Evolutionary conservation across 2,113 vertebrate genomes (phyloP), one percentile per base, ranked within the genome.

Genomic region (Dinomys branickii): DNA sequence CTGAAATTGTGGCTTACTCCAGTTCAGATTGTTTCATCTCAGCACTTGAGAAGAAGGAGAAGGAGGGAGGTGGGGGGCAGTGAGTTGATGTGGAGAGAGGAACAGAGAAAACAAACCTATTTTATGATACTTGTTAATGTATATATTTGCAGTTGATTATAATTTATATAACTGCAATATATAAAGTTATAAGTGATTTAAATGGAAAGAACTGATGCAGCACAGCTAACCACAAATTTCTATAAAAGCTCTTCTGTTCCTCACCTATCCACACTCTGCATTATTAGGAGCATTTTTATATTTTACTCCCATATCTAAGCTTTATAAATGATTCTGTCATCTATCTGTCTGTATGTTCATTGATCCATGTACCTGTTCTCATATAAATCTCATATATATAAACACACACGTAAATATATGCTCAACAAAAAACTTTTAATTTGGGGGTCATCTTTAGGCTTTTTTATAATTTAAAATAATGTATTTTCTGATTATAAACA

Each of bases 401-500:
- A 6, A 50, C 3, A 56, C 4, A 77, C 0, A 5, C 35, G 35
- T 17, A 83, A 28, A 63, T 30, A 81, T 22, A 65, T 5, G 73
- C 5, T 75, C 28, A 54, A 85, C 30, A 93, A 69, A 84, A 38
- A 5, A 35, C 77, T 65, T 75, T 61, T 69, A 80, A 67, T 38
- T 77, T 1, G 73, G 28, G 5, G 13, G 8, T 9, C 7, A 63
- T 88, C 17, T 82, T 28, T 59, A 89, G 44, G 5, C 44, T 95
- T 83, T 90, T 44, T 54, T 3, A n/a, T 56, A 54, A 50, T 61
- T 91, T 67, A 90, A 94, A 90, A 54, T 78, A 80, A 38, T 59
- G 30, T 38, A 73, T 44, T 87, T 95, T 93, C 61, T 94, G 28
- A 16, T 92, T 33, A 38, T 92, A 85, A 93, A 67, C 90, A 56